phyloP scores from a whole-genome alignment of 2,113 vertebrate species.

The Carassius gibelio region DNA sequence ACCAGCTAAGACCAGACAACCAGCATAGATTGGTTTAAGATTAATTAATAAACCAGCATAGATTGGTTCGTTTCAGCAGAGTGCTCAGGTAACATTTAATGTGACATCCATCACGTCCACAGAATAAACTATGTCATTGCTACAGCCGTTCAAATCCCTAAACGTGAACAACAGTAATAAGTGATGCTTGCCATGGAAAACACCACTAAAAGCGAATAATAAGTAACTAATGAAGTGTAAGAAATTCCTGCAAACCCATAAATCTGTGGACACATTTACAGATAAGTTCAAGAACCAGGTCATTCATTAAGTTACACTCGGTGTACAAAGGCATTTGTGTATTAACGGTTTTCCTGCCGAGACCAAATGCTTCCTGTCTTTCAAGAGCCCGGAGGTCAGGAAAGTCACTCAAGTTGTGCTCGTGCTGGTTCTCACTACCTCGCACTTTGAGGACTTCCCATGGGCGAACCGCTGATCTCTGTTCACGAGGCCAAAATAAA shows the following conservation, averaged over 20 bases:
- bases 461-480: not conserved
- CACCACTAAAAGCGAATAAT: not conserved
- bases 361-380: constrained; percentile 8
- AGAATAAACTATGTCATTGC: not conserved
- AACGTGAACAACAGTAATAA: not conserved
- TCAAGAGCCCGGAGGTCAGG: not conserved
- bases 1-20: not conserved
- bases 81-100: too few relatives aligned
- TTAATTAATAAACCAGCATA: too few relatives aligned
- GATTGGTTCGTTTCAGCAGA: too few relatives aligned
- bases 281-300: not conserved
- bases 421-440: not conserved
- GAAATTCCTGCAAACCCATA: not conserved
- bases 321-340: not conserved
- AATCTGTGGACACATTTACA: not conserved
- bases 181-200: not conserved
- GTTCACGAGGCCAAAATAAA: not conserved
- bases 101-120: not conserved
- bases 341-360: not conserved
- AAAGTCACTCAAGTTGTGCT: not conserved
- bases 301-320: not conserved
- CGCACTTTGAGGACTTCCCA: not conserved
- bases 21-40: too few relatives aligned
- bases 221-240: not conserved
- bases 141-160: not conserved